These are phyloP conservation scores for Drosophila borborema DNA, from an alignment of 2,888 invertebrate species.

Conservation along the genomic window DNA sequence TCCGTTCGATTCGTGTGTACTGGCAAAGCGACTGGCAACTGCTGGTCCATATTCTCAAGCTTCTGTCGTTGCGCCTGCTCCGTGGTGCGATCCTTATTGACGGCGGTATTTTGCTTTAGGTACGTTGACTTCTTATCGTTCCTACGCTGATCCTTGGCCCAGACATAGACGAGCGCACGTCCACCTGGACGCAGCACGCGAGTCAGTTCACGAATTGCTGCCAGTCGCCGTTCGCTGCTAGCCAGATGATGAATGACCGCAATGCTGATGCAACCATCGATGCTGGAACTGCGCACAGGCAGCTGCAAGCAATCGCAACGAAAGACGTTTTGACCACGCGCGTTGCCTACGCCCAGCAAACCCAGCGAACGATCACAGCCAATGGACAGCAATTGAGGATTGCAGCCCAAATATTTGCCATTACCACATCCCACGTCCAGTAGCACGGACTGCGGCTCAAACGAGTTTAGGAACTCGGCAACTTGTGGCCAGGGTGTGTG, in stretches of 20 bases:
- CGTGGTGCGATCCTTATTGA: constrained; percentile 84
- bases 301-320: constrained; percentile 91
- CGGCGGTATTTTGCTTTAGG: constrained; percentile 88
- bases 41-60: constrained; percentile 54
- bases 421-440: constrained; percentile 99
- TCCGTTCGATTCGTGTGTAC: constrained; percentile 96
- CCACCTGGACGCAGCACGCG: constrained; percentile 91
- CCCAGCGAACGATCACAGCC: constrained; percentile 93
- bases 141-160: constrained; percentile 95
- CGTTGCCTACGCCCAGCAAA: constrained; percentile 88
- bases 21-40: constrained; percentile 85
- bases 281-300: constrained; percentile 88
- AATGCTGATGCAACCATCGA: constrained; percentile 95
- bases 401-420: constrained; percentile 94
- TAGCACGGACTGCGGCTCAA: constrained; percentile 89
- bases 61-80: constrained; percentile 83
- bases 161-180: constrained; percentile 94
- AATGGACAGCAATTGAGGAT: constrained; percentile 86
- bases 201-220: constrained; percentile 91
- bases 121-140: constrained; percentile 89
- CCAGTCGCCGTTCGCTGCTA: constrained; percentile 90
- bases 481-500: constrained; percentile 98
- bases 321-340: constrained; percentile 89
- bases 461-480: constrained; percentile 89
- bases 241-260: constrained; percentile 99